Percentiles rank a stretch among this genome's conserved stretches.
These are phyloP conservation scores for Euplexia lucipara DNA, from an alignment of 2,888 invertebrate genomes.

Conservation along the genomic window DNA sequence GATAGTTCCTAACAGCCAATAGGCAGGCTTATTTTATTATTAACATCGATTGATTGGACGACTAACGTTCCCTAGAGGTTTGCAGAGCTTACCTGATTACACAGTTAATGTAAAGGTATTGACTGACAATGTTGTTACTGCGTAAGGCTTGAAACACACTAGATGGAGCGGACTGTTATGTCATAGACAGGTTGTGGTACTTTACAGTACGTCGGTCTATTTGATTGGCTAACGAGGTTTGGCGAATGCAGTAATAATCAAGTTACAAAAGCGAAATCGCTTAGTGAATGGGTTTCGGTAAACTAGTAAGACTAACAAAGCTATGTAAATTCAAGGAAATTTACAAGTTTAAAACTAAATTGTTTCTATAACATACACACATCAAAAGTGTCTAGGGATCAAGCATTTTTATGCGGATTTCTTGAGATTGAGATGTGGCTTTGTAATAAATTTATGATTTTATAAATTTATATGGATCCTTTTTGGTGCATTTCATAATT, in stretches of 20 bases:
- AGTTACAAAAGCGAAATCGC: not conserved
- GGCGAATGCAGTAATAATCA: constrained; percentile 11
- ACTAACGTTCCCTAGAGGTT: constrained; percentile 39
- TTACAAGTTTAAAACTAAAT: too few relatives aligned
- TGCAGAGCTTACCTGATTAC: constrained; percentile 44
- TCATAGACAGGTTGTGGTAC: not conserved
- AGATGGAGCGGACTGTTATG: not conserved
- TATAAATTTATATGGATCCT: too few relatives aligned
- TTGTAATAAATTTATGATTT: too few relatives aligned
- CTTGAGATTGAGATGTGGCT: too few relatives aligned
- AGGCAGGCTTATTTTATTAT: constrained; percentile 57
- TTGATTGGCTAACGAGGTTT: constrained; percentile 22
- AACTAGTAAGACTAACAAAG: not conserved
- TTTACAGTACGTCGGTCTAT: not conserved
- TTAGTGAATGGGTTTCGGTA: not conserved
- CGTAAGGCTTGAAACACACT: constrained; percentile 22
- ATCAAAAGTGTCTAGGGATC: too few relatives aligned
- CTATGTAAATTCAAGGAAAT: not conserved
- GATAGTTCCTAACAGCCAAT: constrained; percentile 38
- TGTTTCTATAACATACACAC: too few relatives aligned
- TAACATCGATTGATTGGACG: constrained; percentile 58
- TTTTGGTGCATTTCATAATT: too few relatives aligned
- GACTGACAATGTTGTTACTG: constrained; percentile 29
- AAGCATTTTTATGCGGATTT: too few relatives aligned
- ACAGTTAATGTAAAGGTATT: constrained; percentile 41